Evolutionary conservation across 2,888 invertebrate genomes (phyloP).

Genomic region (Agelastica alni): DNA sequence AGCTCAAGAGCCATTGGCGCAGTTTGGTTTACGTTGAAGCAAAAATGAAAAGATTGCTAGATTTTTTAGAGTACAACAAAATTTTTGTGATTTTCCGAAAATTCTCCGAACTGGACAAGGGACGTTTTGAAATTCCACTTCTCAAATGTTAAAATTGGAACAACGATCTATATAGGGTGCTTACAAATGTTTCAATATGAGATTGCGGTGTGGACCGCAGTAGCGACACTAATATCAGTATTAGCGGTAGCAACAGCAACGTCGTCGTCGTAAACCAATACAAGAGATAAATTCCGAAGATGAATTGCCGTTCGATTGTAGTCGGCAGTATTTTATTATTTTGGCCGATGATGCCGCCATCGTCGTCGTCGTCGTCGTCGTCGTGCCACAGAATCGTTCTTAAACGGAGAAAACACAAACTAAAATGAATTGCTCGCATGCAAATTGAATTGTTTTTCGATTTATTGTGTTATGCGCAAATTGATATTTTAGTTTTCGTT

Average conservation of each 20-base stretch:
- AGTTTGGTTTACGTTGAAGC: too few species aligned
- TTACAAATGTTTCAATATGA: too few species aligned
- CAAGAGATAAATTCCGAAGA: conserved; percentile 47
- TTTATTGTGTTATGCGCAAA: conserved; percentile 46
- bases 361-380: background rate
- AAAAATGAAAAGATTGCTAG: too few species aligned
- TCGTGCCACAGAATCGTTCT: conserved; percentile 37
- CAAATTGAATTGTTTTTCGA: conserved; percentile 50
- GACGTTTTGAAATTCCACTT: too few species aligned
- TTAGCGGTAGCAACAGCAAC: conserved; percentile 10
- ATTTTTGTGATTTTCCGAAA: too few species aligned
- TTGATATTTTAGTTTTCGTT: conserved; percentile 30
- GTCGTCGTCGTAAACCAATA: conserved; percentile 47
- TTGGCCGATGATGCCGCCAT: conserved; percentile 36
- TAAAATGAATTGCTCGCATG: conserved; percentile 47
- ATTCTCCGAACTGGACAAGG: too few species aligned
- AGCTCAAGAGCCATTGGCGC: too few species aligned
- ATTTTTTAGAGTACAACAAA: too few species aligned
- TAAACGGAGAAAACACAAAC: conserved; percentile 43
- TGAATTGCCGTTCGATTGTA: conserved; percentile 37
- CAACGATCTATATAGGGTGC: too few species aligned
- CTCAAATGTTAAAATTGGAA: too few species aligned
- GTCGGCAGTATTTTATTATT: conserved; percentile 46
- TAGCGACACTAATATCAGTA: background rate
- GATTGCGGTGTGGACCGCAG: conserved; percentile 40